These are phyloP conservation scores for Trialeurodes vaporariorum DNA, from an alignment of 1,140 invertebrate species.

Conservation along the genomic window DNA sequence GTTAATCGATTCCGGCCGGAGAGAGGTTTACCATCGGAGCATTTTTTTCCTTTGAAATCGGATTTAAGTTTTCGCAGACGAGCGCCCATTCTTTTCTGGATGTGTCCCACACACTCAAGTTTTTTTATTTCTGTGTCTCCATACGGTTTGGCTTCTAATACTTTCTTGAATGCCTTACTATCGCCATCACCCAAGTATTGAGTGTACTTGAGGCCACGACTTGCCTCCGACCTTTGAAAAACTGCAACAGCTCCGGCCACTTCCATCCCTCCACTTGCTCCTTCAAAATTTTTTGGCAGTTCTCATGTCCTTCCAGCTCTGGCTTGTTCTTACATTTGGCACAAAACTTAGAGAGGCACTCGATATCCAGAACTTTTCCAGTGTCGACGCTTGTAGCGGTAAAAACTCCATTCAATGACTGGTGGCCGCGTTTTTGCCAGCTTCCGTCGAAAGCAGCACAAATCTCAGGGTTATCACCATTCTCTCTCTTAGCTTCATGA, in stretches of 20 bases:
- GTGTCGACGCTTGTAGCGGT: constrained; percentile 15
- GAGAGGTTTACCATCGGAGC: constrained; percentile 15
- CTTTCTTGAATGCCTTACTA: background rate
- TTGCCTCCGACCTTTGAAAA: constrained; percentile 5
- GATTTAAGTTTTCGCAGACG: constrained; percentile 6
- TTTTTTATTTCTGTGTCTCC: constrained; percentile 14
- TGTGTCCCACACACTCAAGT: constrained; percentile 20
- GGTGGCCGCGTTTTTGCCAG: constrained; percentile 21
- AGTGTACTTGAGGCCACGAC: background rate
- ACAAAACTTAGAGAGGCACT: background rate
- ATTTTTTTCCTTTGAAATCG: constrained; percentile 12
- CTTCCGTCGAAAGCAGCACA: constrained; percentile 19
- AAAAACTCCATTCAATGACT: constrained; percentile 19
- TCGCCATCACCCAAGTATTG: background rate
- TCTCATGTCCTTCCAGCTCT: background rate
- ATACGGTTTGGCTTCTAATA: constrained; percentile 14
- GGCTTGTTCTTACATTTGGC: background rate
- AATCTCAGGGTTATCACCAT: constrained; percentile 10
- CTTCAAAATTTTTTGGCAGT: constrained; percentile 15
- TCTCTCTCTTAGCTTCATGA: constrained; percentile 2
- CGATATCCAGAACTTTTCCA: constrained; percentile 17
- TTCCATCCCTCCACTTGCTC: constrained; percentile 17
- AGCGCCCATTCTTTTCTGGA: constrained; percentile 20
- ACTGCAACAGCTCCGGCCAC: constrained; percentile 10
- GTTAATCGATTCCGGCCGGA: background rate